Base-by-base conservation (phyloP, 2,113 vertebrate genomes). In the Macrotis lagotis region DNA sequence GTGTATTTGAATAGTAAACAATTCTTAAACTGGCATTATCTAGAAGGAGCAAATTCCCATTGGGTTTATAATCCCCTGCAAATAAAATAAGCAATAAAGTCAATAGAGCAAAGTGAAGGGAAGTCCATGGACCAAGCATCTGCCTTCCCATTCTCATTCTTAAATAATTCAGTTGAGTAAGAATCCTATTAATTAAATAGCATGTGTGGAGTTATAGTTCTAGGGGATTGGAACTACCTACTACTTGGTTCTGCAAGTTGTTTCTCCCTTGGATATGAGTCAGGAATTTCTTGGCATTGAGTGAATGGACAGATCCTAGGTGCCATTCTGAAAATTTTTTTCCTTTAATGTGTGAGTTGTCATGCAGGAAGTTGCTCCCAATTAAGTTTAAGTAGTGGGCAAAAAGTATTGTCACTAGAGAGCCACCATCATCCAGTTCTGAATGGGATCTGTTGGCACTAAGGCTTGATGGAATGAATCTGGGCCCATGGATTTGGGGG, bases 351-450 rank as follows among this genome's bases (percentile, higher is more conserved):
- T 96, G 92, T 95, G 74, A 74, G 1, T 91, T 95, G 93, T 95
- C 94, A 97, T 95, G 96, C 92, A 96, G 97, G 94, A 97, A 96
- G 96, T 97, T 97, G 92, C 96, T 97, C 94, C 96, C 97, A 97
- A 96, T 97, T 96, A 97, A 96, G 95, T 95, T 95, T 96, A 97
- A 97, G 95, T 94, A 93, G 94, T 95, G 96, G 96, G 96, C 94
- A 97, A 96, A 95, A 95, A 91, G 22, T 88, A 31, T 95, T 12
- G 22, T 96, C 97, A 96, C 95, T 25, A 49, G 95, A 51, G 96
- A 97, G 49, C 52, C 90, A 26, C 50, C 88, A 51, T 96, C 93
- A 88, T 96, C 95, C 91, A 93, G 90, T 28, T 96, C 89, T 93
- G 96, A 92, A 91, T 90, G 93, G 94, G 93, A 83, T 90, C 93